phyloP scores from a whole-genome alignment of 1,140 invertebrate genomes.

The Drosophila nasuta region DNA sequence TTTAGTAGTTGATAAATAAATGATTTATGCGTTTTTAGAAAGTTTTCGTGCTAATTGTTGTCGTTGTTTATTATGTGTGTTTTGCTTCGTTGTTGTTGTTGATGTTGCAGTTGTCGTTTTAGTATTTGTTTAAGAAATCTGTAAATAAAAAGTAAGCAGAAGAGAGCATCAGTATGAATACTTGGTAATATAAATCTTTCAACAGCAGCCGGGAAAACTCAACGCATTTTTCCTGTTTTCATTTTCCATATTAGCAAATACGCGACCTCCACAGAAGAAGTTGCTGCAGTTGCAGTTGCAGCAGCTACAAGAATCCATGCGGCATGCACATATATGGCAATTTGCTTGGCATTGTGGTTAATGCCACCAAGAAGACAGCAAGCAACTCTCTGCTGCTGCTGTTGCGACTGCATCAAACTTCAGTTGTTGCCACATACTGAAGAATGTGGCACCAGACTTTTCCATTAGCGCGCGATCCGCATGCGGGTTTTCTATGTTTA shows the following conservation, averaged over 20 bases:
- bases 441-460: conserved; percentile 79
- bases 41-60: conserved; percentile 72
- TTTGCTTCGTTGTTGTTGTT: conserved; percentile 50
- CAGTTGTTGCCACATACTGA: conserved; percentile 45
- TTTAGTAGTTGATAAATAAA: conserved; percentile 36
- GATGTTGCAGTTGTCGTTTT: conserved; percentile 59
- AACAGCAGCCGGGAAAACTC: conserved; percentile 31
- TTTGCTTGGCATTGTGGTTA: conserved; percentile 71
- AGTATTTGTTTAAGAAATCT: conserved; percentile 72
- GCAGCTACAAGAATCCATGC: conserved; percentile 25
- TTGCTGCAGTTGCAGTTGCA: conserved; percentile 28
- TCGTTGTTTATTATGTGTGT: conserved; percentile 38
- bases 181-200: conserved; percentile 49
- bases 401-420: conserved; percentile 29
- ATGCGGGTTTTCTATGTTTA: conserved; percentile 63
- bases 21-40: conserved; percentile 44
- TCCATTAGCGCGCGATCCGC: conserved; percentile 58
- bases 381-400: background rate
- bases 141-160: conserved; percentile 62
- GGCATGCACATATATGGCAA: conserved; percentile 38
- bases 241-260: conserved; percentile 79
- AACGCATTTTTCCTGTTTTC: conserved; percentile 79
- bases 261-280: conserved; percentile 16
- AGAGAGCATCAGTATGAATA: conserved; percentile 18
- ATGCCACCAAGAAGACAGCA: conserved; percentile 69